Evolutionary conservation across 2,888 invertebrate species (phyloP), one percentile per base, ranked within the genome.

Genomic region (Plebejus melissa): DNA sequence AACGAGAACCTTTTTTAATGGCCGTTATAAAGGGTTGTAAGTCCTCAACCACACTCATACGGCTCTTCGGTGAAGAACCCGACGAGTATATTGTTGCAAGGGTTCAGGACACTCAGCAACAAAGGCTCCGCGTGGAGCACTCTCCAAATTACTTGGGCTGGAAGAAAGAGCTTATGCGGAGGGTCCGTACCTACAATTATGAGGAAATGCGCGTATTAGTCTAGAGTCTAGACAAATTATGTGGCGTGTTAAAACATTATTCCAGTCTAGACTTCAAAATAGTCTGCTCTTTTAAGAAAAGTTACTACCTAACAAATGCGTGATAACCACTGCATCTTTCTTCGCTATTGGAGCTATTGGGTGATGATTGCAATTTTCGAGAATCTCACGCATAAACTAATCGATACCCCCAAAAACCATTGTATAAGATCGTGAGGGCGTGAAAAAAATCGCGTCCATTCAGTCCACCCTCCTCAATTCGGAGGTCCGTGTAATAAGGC

Each of bases 1-100:
- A 50, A 72, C 57, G 69, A 13, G 41, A 69, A 69, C 50, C 57
- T 70, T 75, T 46, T 69, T 70, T 71, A 54, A 75, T 38, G 70
- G 22, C 22, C 54, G 9, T 50, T 6, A 57, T 41, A 46, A 75
- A 75, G 75, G 75, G 75, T 60, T 54, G 32, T 60, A 58, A 28
- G 57, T 58, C 71, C 70, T 75, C 71, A 57, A 58, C 71, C 70
- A 80, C 81, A 81, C 82, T 81, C 81, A 82, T 78, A 76, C 77
- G 75, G 80, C 80, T 80, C 79, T 79, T 78, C 81, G 77, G 82
- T 82, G 80, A 82, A 83, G 86, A 81, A 81, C 79, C 77, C 82
- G 77, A 75, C 78, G 80, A 79, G 78, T 79, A 80, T 83, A 82
- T 87, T 88, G 87, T 87, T 82, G 82, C 82, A 80, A 82, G 80